Percentiles rank a stretch among this genome's conserved stretches.
These are phyloP conservation scores for Cabera pusaria DNA, from an alignment of 2,888 invertebrate species.

Conservation along the genomic window DNA sequence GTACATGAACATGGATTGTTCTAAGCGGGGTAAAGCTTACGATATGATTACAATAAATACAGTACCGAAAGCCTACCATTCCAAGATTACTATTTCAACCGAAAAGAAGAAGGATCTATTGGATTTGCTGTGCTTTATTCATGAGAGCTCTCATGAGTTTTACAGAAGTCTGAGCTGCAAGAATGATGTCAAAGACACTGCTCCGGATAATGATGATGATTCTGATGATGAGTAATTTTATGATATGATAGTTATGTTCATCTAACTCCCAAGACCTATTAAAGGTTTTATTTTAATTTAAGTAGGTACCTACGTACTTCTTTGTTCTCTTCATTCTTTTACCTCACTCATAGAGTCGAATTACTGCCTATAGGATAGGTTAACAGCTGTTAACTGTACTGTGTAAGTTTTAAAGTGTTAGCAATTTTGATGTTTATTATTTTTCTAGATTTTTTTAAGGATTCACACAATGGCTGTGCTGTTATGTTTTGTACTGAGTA, in stretches of 20 bases:
- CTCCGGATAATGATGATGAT: conserved; percentile 6
- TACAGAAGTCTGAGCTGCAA: conserved; percentile 21
- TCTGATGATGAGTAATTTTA: too few species aligned
- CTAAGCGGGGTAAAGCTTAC: conserved; percentile 22
- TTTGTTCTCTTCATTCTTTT: too few species aligned
- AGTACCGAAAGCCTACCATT: conserved; percentile 8
- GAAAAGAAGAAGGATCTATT: conserved; percentile 21
- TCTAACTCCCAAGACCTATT: background rate
- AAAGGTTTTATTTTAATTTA: conserved; percentile 6
- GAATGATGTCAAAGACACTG: conserved; percentile 19
- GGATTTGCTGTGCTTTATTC: conserved; percentile 16
- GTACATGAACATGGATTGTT: conserved; percentile 23
- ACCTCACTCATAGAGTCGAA: conserved; percentile 9
- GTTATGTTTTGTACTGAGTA: too few species aligned
- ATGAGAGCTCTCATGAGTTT: conserved; percentile 22
- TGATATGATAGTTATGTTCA: too few species aligned
- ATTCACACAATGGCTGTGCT: conserved; percentile 6
- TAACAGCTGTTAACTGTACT: conserved; percentile 7
- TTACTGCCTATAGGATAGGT: conserved; percentile 9
- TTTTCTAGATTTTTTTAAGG: conserved; percentile 7
- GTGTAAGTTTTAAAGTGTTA: conserved; percentile 2
- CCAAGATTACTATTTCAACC: conserved; percentile 19
- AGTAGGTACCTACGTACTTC: too few species aligned
- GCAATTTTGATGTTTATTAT: conserved; percentile 6
- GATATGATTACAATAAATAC: conserved; percentile 13